Percentiles rank a stretch among this genome's conserved stretches.
phyloP scores from a whole-genome alignment of 2,888 invertebrate genomes.

The Zaprionus lineosus region DNA sequence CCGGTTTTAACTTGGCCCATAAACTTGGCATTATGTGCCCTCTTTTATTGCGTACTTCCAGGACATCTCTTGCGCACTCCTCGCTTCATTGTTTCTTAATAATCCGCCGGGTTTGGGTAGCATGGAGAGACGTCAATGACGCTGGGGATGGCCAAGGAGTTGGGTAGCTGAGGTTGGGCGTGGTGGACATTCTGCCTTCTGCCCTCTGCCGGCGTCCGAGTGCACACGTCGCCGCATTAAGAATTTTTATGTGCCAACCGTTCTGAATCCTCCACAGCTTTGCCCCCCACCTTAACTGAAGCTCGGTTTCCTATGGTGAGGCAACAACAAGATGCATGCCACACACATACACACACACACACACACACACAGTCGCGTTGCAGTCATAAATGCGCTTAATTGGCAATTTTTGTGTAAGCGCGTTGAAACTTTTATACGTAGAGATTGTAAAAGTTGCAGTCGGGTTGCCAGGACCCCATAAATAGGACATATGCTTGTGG shows the following conservation, averaged over 20 bases:
- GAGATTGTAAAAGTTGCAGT: conserved; percentile 39
- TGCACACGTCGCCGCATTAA: conserved; percentile 70
- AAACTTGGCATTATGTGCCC: conserved; percentile 71
- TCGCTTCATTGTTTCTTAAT: conserved; percentile 75
- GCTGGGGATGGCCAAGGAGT: too few species aligned
- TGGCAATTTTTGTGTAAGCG: conserved; percentile 73
- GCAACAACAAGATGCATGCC: conserved; percentile 40
- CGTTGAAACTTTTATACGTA: conserved; percentile 64
- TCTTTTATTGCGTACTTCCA: conserved; percentile 70
- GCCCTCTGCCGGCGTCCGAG: conserved; percentile 32
- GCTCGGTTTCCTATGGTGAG: too few species aligned
- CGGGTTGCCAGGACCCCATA: conserved; percentile 31
- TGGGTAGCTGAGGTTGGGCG: not conserved
- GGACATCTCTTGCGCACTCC: not conserved
- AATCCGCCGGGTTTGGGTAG: conserved; percentile 43
- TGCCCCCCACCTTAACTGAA: not conserved
- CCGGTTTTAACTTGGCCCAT: conserved; percentile 73
- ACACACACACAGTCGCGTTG: conserved; percentile 33
- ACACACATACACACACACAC: conserved; percentile 32
- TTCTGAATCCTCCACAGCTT: conserved; percentile 10
- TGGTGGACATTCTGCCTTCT: too few species aligned
- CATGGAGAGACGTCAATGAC: too few species aligned
- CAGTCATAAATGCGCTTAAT: conserved; percentile 76
- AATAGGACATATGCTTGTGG: conserved; percentile 31
- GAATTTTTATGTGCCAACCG: conserved; percentile 60